Evolutionary conservation across 2,888 invertebrate species (phyloP), one percentile per base, ranked within the genome.

Genomic region (Parnassius orleans): DNA sequence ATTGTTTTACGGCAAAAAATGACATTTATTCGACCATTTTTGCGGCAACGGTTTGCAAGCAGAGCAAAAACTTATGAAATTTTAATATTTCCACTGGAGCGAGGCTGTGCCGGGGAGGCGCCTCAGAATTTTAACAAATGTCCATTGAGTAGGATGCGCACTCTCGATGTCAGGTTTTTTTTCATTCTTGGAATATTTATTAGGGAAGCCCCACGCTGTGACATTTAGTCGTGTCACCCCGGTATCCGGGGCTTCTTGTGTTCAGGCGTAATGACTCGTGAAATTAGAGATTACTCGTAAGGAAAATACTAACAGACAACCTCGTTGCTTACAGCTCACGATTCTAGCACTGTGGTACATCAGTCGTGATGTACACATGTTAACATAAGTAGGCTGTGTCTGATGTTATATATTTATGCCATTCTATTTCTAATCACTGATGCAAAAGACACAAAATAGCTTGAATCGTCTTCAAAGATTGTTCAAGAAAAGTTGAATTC

Each of bases 1-100:
- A 83, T 83, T 81, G 81, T 77, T 72, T 66, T 60, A 62, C 65
- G 64, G 64, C 66, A 84, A 51, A 81, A 84, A 82, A 78, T 81
- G 79, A 78, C 82, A 78, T 72, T 74, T 78, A 80, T 78, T 78
- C 76, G 79, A 69, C 66, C 72, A 72, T 77, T 83, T 78, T 77
- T 74, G 69, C 76, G 71, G 68, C 72, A 68, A 72, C 76, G 77
- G 76, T 78, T 78, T 77, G 78, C 72, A 71, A 57, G 57, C 62
- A 63, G 42, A 65, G 68, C 75, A 82, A 82, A 82, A 81, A 80
- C 75, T 71, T 75, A 77, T 77, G 73, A 78, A 78, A 77, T 78
- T 80, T 77, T 73, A 77, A 74, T 76, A 74, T 78, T 75, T 81
- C 75, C 77, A 73, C 73, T 69, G 75, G 73, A 73, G 72, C 76